Base-by-base conservation (phyloP, 1,140 invertebrate genomes). In the Eufriesea mexicana region DNA sequence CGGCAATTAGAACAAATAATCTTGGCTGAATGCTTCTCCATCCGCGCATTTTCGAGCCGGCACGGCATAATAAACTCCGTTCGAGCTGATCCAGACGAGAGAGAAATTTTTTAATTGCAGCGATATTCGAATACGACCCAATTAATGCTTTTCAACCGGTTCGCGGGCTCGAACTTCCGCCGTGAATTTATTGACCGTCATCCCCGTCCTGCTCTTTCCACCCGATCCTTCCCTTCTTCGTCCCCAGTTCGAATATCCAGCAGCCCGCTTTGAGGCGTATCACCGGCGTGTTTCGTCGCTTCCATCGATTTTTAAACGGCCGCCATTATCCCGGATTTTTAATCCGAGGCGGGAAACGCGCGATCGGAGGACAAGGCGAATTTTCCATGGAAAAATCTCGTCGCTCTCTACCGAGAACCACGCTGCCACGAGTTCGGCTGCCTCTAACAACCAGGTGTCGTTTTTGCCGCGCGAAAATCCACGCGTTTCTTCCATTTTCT, bases 41-140 rank as follows among this genome's bases (percentile, higher is more conserved):
- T 55, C 28, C 2, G 20, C 6, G 28, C 42, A 23, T 23, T 55
- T 72, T 42, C 70, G 20, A 55, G 54, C 25, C 25, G 18, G 8
- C 28, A 20, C 25, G 10, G 20, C 51, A 54, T 55, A 72, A 72
- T 72, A 55, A 72, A 72, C 49, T 42, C 51, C 12, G 23, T 68
- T 68, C 66, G 4, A 54, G 25, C 18, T 42, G 2, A 16, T 55
- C 23, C 23, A 20, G 20, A 23, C 10, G 0, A 8, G 5, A 25
- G 57, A 5, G 35, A 2, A 16, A 28, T 47, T 61, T 61, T 75
- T 75, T 61, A 61, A 75, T 74, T 59, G 54, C 72, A 45, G 14
- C 72, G 72, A 74, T 72, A 72, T 75, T 61, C 42, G 73, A 61
- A 45, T 68, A 75, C 42, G 55, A 47, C 57, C 57, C n/a, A 75